phyloP scores from a whole-genome alignment of 2,797 vertebrate genomes.

The Pipistrellus kuhlii region DNA sequence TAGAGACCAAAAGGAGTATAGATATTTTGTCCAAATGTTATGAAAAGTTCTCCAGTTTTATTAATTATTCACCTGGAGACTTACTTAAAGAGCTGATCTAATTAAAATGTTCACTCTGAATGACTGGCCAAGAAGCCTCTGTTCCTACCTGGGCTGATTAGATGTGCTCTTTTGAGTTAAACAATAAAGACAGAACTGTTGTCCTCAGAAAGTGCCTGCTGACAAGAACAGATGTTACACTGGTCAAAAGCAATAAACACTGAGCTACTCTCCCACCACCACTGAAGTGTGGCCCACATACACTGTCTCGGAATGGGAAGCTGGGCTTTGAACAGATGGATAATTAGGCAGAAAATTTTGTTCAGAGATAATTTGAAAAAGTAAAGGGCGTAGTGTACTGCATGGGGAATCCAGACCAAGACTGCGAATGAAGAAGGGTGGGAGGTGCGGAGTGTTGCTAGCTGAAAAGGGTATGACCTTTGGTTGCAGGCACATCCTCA shows the following conservation, averaged over 20 bases:
- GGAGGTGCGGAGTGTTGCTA: background rate
- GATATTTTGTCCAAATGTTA: slow-evolving; percentile 48
- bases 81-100: slow-evolving; percentile 39
- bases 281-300: background rate
- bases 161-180: slow-evolving; percentile 30
- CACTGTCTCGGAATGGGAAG: background rate
- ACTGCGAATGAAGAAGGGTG: background rate
- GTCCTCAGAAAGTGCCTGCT: background rate
- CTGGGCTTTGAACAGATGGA: slow-evolving; percentile 25
- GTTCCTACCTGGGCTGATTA: background rate
- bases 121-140: background rate
- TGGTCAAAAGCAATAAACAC: slow-evolving; percentile 21
- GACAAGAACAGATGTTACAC: slow-evolving; percentile 46
- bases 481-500: too few relatives aligned
- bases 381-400: background rate
- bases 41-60: slow-evolving; percentile 55
- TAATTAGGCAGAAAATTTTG: slow-evolving; percentile 58
- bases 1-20: background rate
- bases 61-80: slow-evolving; percentile 49
- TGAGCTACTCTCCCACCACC: background rate
- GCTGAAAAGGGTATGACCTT: background rate
- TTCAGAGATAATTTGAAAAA: slow-evolving; percentile 28
- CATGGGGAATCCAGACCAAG: background rate
- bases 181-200: slow-evolving; percentile 39
- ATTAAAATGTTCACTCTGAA: slow-evolving; percentile 47